Base-by-base conservation (phyloP, 2,888 invertebrate species). In the Lutraria lutraria region DNA sequence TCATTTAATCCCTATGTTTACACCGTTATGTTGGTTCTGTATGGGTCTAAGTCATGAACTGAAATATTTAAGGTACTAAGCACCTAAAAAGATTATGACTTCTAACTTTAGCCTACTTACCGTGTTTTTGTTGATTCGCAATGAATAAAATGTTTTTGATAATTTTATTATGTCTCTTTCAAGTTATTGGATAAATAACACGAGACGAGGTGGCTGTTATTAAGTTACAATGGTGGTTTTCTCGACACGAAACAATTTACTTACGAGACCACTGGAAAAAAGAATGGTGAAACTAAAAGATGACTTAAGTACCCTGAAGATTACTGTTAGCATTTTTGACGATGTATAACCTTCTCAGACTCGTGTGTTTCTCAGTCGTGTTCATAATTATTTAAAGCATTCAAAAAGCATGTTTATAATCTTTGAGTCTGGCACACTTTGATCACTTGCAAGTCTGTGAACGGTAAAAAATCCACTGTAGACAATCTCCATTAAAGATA, bases 141-240 rank as follows among this genome's bases (percentile, higher is more conserved):
- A n/a, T 60, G 60, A 60, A n/a, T 68, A 68, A 43, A 68, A 68
- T 68, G 63, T 68, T 60, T 68, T 43, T 43, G 43, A 43, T 43
- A 4, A 43, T 43, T 43, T 43, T 43, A 43, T 43, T 43, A 43
- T 43, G 43, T 43, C 8, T 43, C 8, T 2, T 43, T 43, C 8
- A 43, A 43, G 43, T 43, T 43, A 8, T 43, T 43, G 2, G 43
- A 43, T 2, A 43, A 43, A 43, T 43, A 43, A 43, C 43, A 43
- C 2, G 43, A 43, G 43, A 43, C 43, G 8, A 43, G 43, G 2
- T 43, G 43, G 43, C 43, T 43, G 43, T 43, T 43, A 43, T 43
- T 43, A 2, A 43, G 8, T 43, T 43, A 43, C 43, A 43, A 43
- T 43, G 43, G 8, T 43, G 43, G 43, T 43, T 43, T 43, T 43